Conservation (phyloP, 1,140 invertebrate genomes). For the Scylla paramamosain region DNA sequence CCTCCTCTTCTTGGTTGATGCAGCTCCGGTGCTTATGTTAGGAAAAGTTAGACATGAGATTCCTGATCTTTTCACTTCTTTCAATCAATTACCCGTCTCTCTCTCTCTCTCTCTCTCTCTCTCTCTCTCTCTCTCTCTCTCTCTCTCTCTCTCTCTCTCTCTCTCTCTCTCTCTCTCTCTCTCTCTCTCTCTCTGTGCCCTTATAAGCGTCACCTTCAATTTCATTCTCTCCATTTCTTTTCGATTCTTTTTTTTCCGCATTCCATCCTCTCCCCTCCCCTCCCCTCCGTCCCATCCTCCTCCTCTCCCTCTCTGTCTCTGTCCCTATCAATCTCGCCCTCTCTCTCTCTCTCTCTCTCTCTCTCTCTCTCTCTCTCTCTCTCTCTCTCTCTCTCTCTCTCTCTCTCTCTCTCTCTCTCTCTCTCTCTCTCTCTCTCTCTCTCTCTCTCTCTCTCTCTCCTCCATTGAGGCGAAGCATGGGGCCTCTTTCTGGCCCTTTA, state of each 20-base stretch:
- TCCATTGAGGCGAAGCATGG: background rate
- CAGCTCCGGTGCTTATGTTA: background rate
- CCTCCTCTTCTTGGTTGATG: background rate
- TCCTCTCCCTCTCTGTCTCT: background rate
- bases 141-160: background rate
- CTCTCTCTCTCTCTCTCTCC: background rate
- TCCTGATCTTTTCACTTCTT: too few relatives aligned
- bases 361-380: conserved; percentile 44
- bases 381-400: background rate
- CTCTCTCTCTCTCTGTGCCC: background rate
- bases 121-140: conserved; percentile 54
- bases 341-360: conserved; percentile 45
- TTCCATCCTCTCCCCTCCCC: background rate
- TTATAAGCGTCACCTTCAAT: too few relatives aligned
- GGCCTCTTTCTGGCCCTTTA: background rate
- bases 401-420: background rate
- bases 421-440: background rate
- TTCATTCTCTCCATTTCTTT: background rate
- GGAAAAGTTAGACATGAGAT: too few relatives aligned
- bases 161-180: background rate
- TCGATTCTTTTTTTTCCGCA: too few relatives aligned
- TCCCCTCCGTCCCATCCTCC: too few relatives aligned
- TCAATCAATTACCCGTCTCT: conserved; percentile 10
- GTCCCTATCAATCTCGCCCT: background rate
- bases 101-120: conserved; percentile 29